Evolutionary conservation across 2,113 vertebrate species (phyloP).

Genomic region (Melanerpes formicivorus): DNA sequence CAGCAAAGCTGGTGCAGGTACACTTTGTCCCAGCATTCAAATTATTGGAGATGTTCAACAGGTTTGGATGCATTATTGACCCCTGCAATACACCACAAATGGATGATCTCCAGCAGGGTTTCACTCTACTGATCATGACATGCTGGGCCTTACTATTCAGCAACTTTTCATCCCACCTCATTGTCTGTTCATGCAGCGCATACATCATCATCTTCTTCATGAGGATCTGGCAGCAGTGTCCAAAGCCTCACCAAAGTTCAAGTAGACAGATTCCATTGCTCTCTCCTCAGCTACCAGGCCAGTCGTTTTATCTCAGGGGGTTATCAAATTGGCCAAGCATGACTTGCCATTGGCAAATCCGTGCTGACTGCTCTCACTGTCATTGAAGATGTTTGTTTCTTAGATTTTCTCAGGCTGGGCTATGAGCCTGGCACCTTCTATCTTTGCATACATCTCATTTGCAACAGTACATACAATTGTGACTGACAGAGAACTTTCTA

Average conservation of each 20-base stretch:
- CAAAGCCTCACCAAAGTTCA: neutral
- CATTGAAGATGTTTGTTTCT: neutral
- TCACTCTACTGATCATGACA: accelerated
- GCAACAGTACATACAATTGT: neutral
- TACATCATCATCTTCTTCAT: neutral
- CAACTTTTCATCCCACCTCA: neutral
- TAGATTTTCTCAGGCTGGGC: neutral
- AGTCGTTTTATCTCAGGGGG: neutral
- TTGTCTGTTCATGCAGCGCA: neutral
- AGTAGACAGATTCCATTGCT: neutral
- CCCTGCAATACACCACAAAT: neutral
- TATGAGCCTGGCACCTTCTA: neutral
- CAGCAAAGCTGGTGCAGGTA: neutral
- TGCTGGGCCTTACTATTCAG: neutral
- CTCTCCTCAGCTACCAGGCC: neutral
- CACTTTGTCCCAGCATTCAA: neutral
- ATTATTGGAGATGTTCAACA: neutral
- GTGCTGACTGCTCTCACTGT: neutral
- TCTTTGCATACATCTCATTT: neutral
- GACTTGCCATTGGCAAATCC: neutral
- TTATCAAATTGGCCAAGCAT: neutral
- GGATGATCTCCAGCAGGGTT: neutral
- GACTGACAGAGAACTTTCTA: neutral
- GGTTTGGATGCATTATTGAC: accelerated
- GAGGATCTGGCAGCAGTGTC: neutral